Conservation (phyloP, 2,888 invertebrate species). For the Proisotoma minuta region DNA sequence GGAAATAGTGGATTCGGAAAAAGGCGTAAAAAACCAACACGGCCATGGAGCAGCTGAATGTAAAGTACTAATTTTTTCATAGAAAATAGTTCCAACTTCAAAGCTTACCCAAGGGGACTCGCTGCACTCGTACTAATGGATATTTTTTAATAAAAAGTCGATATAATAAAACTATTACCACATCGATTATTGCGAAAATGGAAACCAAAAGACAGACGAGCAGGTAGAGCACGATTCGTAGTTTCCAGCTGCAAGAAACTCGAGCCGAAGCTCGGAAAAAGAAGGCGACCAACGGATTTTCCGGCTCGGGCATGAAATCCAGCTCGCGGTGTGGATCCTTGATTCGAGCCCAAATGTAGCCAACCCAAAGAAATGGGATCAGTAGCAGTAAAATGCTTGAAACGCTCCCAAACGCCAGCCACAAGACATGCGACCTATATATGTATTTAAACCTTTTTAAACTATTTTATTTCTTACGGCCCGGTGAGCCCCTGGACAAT, state of each 20-base stretch:
- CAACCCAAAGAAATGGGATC: conserved; percentile 70
- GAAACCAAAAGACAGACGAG: conserved; percentile 62
- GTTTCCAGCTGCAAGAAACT: conserved; percentile 61
- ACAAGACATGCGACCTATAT: conserved; percentile 39
- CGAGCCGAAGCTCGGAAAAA: conserved; percentile 61
- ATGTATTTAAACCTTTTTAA: neutral
- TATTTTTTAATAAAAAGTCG: neutral
- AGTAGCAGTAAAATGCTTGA: conserved; percentile 57
- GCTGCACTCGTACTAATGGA: conserved; percentile 15
- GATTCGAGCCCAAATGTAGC: conserved; percentile 63
- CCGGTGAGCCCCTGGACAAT: conserved; percentile 61
- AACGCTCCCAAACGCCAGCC: conserved; percentile 42
- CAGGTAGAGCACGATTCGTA: conserved; percentile 64
- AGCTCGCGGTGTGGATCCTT: conserved; percentile 54
- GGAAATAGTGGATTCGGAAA: conserved; percentile 73
- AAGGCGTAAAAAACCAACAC: conserved; percentile 71
- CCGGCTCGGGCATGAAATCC: conserved; percentile 48
- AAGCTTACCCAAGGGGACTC: conserved; percentile 47
- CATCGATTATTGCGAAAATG: conserved; percentile 63
- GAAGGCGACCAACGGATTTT: conserved; percentile 51
- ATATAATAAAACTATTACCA: conserved; percentile 52
- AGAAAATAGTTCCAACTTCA: conserved; percentile 49
- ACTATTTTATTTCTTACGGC: conserved; percentile 46
- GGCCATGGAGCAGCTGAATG: conserved; percentile 60
- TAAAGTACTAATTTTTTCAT: conserved; percentile 81